phyloP scores from a whole-genome alignment of 2,888 invertebrate species.

The Drosophila putrida region DNA sequence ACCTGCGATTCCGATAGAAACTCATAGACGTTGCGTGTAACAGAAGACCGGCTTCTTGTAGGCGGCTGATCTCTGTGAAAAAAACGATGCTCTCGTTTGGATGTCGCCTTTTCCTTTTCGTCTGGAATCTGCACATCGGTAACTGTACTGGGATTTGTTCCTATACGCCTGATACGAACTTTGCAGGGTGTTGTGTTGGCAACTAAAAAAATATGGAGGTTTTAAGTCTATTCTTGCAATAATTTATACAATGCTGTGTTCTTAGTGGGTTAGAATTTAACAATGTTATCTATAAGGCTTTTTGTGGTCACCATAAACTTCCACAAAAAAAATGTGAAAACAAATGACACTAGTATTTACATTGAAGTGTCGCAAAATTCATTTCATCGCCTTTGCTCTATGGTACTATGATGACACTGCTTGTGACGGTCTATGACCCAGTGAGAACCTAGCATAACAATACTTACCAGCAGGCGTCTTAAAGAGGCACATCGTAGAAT shows the following conservation, averaged over 20 bases:
- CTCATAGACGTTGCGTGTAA: conserved; percentile 75
- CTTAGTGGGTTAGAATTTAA: too few species aligned
- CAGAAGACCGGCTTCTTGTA: conserved; percentile 48
- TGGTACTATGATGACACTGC: too few species aligned
- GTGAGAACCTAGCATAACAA: too few species aligned
- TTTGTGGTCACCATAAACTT: too few species aligned
- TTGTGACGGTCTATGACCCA: too few species aligned
- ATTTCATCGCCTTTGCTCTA: too few species aligned
- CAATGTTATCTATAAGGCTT: too few species aligned
- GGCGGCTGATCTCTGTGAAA: conserved; percentile 59
- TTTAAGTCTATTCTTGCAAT: too few species aligned
- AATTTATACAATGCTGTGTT: too few species aligned
- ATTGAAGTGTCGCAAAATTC: too few species aligned
- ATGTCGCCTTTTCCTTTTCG: not conserved
- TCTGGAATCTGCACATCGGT: not conserved
- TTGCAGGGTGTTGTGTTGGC: conserved; percentile 1
- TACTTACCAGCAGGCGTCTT: conserved; percentile 21
- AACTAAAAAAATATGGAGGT: not conserved
- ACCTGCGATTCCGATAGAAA: conserved; percentile 81
- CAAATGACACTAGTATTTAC: too few species aligned
- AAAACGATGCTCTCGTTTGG: conserved; percentile 34
- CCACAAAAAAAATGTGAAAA: too few species aligned
- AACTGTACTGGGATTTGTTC: not conserved
- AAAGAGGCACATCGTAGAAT: conserved; percentile 49
- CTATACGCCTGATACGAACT: not conserved